Evolutionary conservation across 2,797 vertebrate species (phyloP).

Genomic region (Eurystomus glaucurus): DNA sequence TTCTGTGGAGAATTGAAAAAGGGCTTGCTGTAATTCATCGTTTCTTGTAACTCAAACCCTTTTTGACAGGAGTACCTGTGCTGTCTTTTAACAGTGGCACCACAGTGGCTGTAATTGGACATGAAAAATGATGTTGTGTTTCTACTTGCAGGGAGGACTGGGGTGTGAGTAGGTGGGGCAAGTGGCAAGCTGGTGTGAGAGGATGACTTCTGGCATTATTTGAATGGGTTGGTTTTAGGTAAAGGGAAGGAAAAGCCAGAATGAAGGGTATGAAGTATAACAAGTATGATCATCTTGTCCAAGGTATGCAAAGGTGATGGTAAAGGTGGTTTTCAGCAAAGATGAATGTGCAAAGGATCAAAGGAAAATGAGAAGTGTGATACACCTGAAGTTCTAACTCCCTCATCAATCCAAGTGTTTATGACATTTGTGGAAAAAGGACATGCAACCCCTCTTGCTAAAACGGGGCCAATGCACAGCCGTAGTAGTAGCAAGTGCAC

Average conservation of each 20-base stretch:
- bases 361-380: not conserved
- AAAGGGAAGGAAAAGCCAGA: not conserved
- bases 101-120: constrained; percentile 64
- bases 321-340: not conserved
- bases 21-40: constrained; percentile 70
- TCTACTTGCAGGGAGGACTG: not conserved
- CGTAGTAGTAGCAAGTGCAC: not conserved
- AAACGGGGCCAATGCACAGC: not conserved
- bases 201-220: not conserved
- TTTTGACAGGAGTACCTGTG: constrained; percentile 71
- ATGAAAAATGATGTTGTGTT: constrained; percentile 73
- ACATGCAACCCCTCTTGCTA: rapidly evolving
- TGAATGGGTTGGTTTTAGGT: not conserved
- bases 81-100: constrained; percentile 76
- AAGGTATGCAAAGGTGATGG: not conserved
- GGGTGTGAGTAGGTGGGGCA: not conserved
- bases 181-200: not conserved
- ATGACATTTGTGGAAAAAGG: not conserved
- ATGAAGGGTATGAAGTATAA: not conserved
- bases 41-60: constrained; percentile 72
- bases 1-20: constrained; percentile 82
- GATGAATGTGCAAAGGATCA: not conserved
- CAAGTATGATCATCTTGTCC: not conserved
- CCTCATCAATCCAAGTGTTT: not conserved
- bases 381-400: not conserved